Evolutionary conservation across 2,888 invertebrate genomes (phyloP), one percentile per base, ranked within the genome.

Genomic region (Rhamphomyia laevipes): DNA sequence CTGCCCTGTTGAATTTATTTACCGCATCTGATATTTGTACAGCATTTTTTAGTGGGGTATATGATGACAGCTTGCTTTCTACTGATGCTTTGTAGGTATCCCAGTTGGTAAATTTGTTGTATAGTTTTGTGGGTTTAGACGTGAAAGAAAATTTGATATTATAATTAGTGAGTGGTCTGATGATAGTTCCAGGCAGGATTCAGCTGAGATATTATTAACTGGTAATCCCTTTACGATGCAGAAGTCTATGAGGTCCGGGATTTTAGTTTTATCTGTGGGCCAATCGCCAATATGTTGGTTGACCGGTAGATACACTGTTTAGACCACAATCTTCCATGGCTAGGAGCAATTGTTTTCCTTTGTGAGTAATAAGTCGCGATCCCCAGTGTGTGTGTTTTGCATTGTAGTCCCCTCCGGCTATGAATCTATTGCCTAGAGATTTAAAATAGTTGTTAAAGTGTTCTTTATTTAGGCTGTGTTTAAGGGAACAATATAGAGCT

Each of bases 251-350:
- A 7, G 38, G 12, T 47, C 40, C 21, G 40, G 46, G 27, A 38
- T 38, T 38, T 46, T 46, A 5, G 9, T 11, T 37, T 23, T 4
- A 10, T 46, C 46, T n/a, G 47, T 15, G 15, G 47, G 47, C 47
- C 40, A 40, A 17, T 46, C 41, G 47, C 47, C 40, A 40, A 17
- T 46, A 27, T 12, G 40, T 40, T 41, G 48, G 21, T 38, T 21
- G 18, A 31, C 12, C 18, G 11, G 37, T 16, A 16, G 40, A 41
- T 11, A 47, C n/a, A n/a, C 16, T 15, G 17, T 27, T 27, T 9
- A 27, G 23, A 7, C 23, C 9, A 27, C 23, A 27, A 27, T 27
- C 23, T 27, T 27, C 5, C 23, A 27, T 27, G 5, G 23, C 9
- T 7, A 27, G 23, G 9, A 27, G 9, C 9, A 27, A 27, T 9